Conservation (phyloP, 1,140 invertebrate species). For the Pomacea maculata region DNA sequence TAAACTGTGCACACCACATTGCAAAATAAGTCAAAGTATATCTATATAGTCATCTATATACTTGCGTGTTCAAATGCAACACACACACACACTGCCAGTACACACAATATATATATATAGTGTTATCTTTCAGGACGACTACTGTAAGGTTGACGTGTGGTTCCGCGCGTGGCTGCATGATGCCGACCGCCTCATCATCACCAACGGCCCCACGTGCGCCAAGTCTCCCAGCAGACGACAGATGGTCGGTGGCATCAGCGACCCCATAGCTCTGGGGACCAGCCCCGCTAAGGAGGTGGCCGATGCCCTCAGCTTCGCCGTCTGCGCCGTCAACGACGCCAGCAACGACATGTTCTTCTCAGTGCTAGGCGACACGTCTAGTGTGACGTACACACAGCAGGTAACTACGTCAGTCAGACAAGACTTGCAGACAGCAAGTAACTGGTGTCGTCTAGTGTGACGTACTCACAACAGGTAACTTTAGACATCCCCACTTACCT, state of each 20-base stretch:
- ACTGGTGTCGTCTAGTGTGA: not conserved
- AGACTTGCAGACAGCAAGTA: too few species aligned
- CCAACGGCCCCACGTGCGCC: constrained; percentile 16
- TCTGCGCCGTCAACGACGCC: constrained; percentile 6
- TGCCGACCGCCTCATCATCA: not conserved
- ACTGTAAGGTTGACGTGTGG: constrained; percentile 17
- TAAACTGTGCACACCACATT: too few species aligned
- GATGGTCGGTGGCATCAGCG: not conserved
- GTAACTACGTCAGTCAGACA: not conserved
- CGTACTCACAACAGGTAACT: not conserved
- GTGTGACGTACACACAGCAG: constrained; percentile 12
- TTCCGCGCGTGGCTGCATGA: constrained; percentile 10
- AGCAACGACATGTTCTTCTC: constrained; percentile 11
- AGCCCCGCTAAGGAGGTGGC: not conserved
- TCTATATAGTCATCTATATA: too few species aligned
- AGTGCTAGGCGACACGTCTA: constrained; percentile 1
- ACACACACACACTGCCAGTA: too few species aligned
- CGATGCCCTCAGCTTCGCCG: constrained; percentile 15
- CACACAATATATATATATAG: too few species aligned
- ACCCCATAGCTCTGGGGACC: constrained; percentile 1
- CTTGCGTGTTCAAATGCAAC: too few species aligned
- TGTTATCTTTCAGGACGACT: not conserved
- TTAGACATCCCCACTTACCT: too few species aligned
- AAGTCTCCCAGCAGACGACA: not conserved
- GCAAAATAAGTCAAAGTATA: too few species aligned